phyloP scores from a whole-genome alignment of 2,797 vertebrate genomes.

The Syncerus caffer region DNA sequence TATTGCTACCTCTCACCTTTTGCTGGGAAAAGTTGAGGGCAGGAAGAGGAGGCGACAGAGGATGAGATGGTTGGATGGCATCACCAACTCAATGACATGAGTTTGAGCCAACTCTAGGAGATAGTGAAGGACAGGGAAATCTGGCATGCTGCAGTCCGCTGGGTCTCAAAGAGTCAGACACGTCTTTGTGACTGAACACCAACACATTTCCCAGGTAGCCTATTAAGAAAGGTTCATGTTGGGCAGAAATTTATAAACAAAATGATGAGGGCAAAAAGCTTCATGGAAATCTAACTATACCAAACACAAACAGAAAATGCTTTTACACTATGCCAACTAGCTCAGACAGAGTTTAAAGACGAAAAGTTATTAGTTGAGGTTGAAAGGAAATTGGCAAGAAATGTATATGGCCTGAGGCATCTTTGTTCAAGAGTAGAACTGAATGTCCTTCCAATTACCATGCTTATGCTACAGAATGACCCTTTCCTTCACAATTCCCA shows the following conservation, averaged over 20 bases:
- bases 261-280: neutral
- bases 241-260: conserved; percentile 10
- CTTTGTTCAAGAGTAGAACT: conserved; percentile 15
- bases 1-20: too few species aligned
- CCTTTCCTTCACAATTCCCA: neutral
- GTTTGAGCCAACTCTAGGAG: neutral
- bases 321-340: conserved; percentile 29
- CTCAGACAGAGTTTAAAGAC: conserved; percentile 52
- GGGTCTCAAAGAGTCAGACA: neutral
- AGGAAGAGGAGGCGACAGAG: neutral
- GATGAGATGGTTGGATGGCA: neutral
- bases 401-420: neutral
- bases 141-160: neutral
- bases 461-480: neutral
- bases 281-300: neutral
- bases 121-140: neutral
- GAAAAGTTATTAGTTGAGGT: conserved; percentile 50
- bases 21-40: neutral
- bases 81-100: neutral
- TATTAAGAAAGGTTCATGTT: neutral
- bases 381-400: conserved; percentile 60
- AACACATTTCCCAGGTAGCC: neutral
- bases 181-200: neutral
- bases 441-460: neutral
- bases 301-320: conserved; percentile 55